These are phyloP conservation scores for Bos taurus DNA, from an alignment of 2,113 vertebrate species.

Conservation along the genomic window ARS-UCD2.0 NC_037345.1:60038501-60039000, in stretches of 20 bases:
- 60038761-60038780: not conserved
- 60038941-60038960: not conserved
- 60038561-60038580: not conserved
- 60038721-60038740: not conserved
- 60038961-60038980: not conserved
- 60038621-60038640: not conserved
- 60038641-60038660: not conserved
- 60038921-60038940: not conserved
- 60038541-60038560: not conserved
- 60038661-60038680: not conserved
- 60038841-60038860: not conserved
- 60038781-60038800: not conserved
- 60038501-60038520: not conserved
- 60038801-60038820: not conserved
- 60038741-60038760: not conserved
- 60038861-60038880: not conserved
- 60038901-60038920: not conserved
- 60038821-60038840: not conserved
- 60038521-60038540: not conserved
- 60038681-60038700: not conserved
- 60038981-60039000: not conserved
- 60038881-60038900: not conserved
- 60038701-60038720: not conserved
- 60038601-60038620: not conserved
- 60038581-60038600: not conserved